These are phyloP conservation scores for Miltochrista miniata DNA, from an alignment of 2,888 invertebrate genomes.

Conservation along the genomic window DNA sequence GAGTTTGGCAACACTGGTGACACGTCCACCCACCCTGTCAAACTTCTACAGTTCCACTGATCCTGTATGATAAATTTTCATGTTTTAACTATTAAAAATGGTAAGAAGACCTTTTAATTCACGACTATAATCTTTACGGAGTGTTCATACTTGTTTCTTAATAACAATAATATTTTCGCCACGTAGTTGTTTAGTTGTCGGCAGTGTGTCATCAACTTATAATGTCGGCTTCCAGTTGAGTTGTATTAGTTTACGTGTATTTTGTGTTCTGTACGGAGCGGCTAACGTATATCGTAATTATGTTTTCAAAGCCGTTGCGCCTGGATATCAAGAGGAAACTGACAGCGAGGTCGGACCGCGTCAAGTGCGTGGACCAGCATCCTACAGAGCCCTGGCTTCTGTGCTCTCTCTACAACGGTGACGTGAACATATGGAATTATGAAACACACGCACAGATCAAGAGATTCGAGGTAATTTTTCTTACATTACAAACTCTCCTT, in stretches of 20 bases:
- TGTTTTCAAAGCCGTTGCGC: conserved; percentile 91
- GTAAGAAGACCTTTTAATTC: conserved; percentile 55
- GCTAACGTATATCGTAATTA: conserved; percentile 41
- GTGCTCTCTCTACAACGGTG: conserved; percentile 98
- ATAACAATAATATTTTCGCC: conserved; percentile 36
- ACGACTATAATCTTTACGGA: conserved; percentile 21
- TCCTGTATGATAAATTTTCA: conserved; percentile 66
- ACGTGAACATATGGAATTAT: conserved; percentile 99
- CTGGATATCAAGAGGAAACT: conserved; percentile 99
- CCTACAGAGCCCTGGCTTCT: conserved; percentile 99
- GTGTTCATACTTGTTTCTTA: conserved; percentile 15
- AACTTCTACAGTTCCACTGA: conserved; percentile 59
- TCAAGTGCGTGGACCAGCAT: conserved; percentile 99
- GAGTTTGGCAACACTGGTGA: conserved; percentile 50
- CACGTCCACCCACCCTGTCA: conserved; percentile 78
- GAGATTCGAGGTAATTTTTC: conserved; percentile 88
- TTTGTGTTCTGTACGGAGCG: conserved; percentile 26
- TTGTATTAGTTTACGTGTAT: conserved; percentile 41
- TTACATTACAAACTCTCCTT: neutral
- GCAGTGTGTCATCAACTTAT: conserved; percentile 58
- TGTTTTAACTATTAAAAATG: conserved; percentile 75
- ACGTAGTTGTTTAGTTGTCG: conserved; percentile 51
- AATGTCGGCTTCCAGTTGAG: conserved; percentile 59
- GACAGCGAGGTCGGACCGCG: conserved; percentile 98
- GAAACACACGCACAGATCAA: conserved; percentile 95